Evolutionary conservation across 1,140 invertebrate genomes (phyloP).

Genomic region (Atopsyche davidsoni): DNA sequence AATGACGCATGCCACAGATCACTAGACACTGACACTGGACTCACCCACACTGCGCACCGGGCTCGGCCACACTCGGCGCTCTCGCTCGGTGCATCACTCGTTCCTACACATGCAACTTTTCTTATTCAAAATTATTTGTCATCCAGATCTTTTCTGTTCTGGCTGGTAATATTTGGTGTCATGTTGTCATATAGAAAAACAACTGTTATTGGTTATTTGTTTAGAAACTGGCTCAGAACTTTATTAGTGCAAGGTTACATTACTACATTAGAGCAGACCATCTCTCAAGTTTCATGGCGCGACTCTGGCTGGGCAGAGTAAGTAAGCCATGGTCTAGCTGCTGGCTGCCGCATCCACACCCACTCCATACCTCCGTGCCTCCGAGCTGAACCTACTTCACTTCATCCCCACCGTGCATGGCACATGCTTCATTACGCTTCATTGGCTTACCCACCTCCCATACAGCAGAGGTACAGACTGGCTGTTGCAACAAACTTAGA

Average conservation of each 20-base stretch:
- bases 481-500: slow-evolving; percentile 25
- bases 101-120: slow-evolving; percentile 1
- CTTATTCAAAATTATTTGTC: slow-evolving; percentile 11
- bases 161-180: slow-evolving; percentile 12
- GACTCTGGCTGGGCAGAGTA: slow-evolving; percentile 30
- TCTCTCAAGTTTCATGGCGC: slow-evolving; percentile 32
- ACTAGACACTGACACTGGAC: slow-evolving; percentile 3
- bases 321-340: slow-evolving; percentile 23
- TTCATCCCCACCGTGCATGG: slow-evolving; percentile 19
- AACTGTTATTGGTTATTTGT: slow-evolving; percentile 22
- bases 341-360: slow-evolving; percentile 21
- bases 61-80: neutral
- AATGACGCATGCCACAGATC: slow-evolving; percentile 21
- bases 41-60: neutral
- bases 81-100: slow-evolving; percentile 16
- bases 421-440: slow-evolving; percentile 13
- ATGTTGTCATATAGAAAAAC: slow-evolving; percentile 16
- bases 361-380: slow-evolving; percentile 11
- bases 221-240: slow-evolving; percentile 23
- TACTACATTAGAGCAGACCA: slow-evolving; percentile 30
- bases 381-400: slow-evolving; percentile 5
- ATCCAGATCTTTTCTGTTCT: slow-evolving; percentile 17
- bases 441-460: slow-evolving; percentile 9
- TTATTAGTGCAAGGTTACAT: slow-evolving; percentile 27
- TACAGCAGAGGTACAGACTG: slow-evolving; percentile 12